Evolutionary conservation across 2,113 vertebrate species (phyloP), one percentile per base, ranked within the genome.

Genomic region (Delphinus delphis): DNA sequence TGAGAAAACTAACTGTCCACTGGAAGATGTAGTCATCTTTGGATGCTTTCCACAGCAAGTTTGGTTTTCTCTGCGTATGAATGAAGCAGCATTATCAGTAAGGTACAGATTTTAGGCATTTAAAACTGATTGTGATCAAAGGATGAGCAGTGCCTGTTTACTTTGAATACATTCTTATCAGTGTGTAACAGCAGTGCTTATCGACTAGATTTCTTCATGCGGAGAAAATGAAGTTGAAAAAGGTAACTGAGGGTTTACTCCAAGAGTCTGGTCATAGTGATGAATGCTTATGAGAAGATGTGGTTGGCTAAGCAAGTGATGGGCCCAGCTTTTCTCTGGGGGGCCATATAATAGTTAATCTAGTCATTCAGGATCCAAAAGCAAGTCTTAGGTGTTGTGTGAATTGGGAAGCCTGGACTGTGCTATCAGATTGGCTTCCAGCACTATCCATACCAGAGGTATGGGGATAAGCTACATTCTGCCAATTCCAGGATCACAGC

Each of bases 71-170:
- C 44, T 80, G n/a, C n/a, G 7, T 96, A 20, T 89, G 38, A 93
- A 76, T 65, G 26, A 94, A 96, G 33, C 80, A 77, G 28, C 36
- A 47, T 93, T 88, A 71, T 58, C 36, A 92, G 25, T 95, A 84
- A 88, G 50, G 74, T 41, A 77, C 60, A 92, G 21, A 53, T 86
- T 89, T 86, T 33, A 65, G 53, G 62, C 44, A 67, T 96, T 21
- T 92, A 53, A 93, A 50, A 92, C 53, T 76, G 41, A 58, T 83
- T 44, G 12, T 94, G 47, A 47, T 90, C 28, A 90, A 31, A 82
- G 23, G 62, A 81, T n/a, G 13, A 83, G 6, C 4, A 62, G n/a
- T 9, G 33, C 68, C 26, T 92, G 25, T 85, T 53, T 44, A 36
- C 58, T 86, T 87, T 77, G 67, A 76, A 70, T 11, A 38, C 58